phyloP scores from a whole-genome alignment of 2,888 invertebrate species.

The Junonia oenone region DNA sequence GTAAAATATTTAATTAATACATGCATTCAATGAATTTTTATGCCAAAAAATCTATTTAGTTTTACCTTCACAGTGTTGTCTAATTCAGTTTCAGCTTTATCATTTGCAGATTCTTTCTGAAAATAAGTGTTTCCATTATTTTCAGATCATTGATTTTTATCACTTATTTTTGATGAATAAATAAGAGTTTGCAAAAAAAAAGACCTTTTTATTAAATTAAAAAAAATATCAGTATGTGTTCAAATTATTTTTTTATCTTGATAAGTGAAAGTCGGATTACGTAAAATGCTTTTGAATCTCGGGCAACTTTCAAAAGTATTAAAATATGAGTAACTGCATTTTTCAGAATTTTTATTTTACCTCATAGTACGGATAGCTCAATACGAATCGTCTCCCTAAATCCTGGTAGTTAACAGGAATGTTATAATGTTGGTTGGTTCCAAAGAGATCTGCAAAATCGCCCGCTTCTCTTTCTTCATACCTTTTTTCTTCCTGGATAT shows the following conservation, averaged over 20 bases:
- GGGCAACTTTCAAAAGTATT: too few relatives aligned
- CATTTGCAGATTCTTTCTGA: conserved; percentile 18
- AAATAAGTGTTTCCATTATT: neutral
- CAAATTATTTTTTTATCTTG: too few relatives aligned
- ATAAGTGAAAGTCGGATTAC: too few relatives aligned
- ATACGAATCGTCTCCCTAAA: conserved; percentile 47
- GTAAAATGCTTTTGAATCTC: too few relatives aligned
- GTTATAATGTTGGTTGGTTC: conserved; percentile 38
- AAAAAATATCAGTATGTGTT: too few relatives aligned
- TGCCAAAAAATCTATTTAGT: neutral
- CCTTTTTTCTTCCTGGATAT: conserved; percentile 3
- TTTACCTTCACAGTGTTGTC: conserved; percentile 25
- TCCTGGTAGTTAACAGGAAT: conserved; percentile 41
- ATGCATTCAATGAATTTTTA: neutral
- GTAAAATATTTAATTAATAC: neutral
- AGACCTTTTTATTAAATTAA: too few relatives aligned
- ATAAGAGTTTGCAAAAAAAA: too few relatives aligned
- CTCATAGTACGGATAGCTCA: conserved; percentile 44
- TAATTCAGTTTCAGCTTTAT: conserved; percentile 26
- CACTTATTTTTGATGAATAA: too few relatives aligned
- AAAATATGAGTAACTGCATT: too few relatives aligned
- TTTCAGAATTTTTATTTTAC: too few relatives aligned
- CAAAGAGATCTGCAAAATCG: conserved; percentile 33
- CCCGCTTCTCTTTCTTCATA: conserved; percentile 10
- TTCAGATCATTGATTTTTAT: neutral